These are phyloP conservation scores for Platynereis dumerilii DNA, from an alignment of 2,888 invertebrate species.

Conservation along the genomic window DNA sequence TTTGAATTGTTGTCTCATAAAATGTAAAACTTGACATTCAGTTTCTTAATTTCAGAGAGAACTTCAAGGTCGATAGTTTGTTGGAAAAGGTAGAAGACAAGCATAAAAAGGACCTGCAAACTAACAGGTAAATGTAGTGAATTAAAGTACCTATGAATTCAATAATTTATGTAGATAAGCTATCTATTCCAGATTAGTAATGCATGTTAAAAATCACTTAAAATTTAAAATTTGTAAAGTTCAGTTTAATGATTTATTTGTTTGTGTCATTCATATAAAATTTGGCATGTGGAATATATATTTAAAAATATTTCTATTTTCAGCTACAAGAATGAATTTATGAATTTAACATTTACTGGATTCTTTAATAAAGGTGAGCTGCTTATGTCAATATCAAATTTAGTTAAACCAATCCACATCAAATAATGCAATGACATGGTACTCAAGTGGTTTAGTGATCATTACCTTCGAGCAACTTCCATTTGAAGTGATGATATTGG, in stretches of 20 bases:
- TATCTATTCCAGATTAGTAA: too few species aligned
- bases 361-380: conserved; percentile 76
- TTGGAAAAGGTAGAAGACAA: conserved; percentile 44
- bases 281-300: background rate
- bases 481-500: too few species aligned
- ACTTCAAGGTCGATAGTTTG: conserved; percentile 52
- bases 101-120: conserved; percentile 60
- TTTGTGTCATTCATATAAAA: background rate
- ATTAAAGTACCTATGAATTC: background rate
- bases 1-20: too few species aligned
- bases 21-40: conserved; percentile 10
- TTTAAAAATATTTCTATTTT: conserved; percentile 16
- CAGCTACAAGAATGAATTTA: conserved; percentile 70
- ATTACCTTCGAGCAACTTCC: too few species aligned
- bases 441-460: too few species aligned
- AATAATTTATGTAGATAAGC: too few species aligned
- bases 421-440: too few species aligned
- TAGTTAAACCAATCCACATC: too few species aligned
- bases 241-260: too few species aligned
- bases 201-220: too few species aligned
- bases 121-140: conserved; percentile 11
- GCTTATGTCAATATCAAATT: too few species aligned
- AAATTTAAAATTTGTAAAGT: too few species aligned
- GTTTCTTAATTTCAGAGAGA: conserved; percentile 46
- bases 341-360: conserved; percentile 77